These are phyloP conservation scores for Limonius californicus DNA, from an alignment of 1,140 invertebrate genomes.

Conservation along the genomic window DNA sequence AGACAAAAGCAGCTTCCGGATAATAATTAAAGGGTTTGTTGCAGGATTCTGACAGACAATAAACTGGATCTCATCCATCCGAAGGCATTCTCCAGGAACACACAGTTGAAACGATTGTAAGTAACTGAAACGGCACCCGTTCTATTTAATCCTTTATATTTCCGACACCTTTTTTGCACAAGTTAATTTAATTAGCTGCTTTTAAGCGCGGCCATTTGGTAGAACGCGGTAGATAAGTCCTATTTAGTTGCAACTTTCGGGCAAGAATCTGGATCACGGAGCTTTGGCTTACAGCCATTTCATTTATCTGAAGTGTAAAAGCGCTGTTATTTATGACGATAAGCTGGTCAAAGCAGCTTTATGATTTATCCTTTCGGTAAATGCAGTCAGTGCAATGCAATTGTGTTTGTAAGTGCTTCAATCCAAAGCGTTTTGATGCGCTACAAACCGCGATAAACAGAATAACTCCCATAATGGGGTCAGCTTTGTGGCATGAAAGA, in stretches of 20 bases:
- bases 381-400: background rate
- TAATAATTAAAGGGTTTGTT: slow-evolving; percentile 39
- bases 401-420: slow-evolving; percentile 1
- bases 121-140: no score
- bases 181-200: no score
- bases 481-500: no score
- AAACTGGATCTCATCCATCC: slow-evolving; percentile 53
- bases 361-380: background rate
- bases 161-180: no score
- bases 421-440: background rate
- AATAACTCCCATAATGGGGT: no score
- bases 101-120: slow-evolving; percentile 54
- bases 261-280: background rate
- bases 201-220: no score
- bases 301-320: slow-evolving; percentile 6
- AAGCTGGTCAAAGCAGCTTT: background rate
- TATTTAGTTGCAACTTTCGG: background rate
- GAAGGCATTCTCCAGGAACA: slow-evolving; percentile 51
- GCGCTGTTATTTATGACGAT: background rate
- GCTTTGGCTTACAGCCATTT: slow-evolving; percentile 14
- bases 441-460: no score
- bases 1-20: no score
- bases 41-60: slow-evolving; percentile 57
- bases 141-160: no score
- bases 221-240: background rate